Conservation (phyloP, 2,113 vertebrate species). For the Cebidichthys violaceus region DNA sequence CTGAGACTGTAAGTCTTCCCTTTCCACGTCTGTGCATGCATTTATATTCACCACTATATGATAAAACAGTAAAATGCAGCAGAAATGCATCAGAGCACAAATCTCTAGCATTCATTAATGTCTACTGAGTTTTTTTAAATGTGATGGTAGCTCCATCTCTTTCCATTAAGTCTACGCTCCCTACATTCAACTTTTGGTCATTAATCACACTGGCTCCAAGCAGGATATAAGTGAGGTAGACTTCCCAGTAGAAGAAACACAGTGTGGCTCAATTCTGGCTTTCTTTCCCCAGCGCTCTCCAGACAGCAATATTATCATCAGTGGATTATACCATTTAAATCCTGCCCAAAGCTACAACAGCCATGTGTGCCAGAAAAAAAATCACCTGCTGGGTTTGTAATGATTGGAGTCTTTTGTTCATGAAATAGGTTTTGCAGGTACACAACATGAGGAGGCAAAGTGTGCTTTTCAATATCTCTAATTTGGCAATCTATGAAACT, state of each 20-base stretch:
- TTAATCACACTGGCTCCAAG: conserved; percentile 39
- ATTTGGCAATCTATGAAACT: conserved; percentile 13
- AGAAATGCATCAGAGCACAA: conserved; percentile 11
- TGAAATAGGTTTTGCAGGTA: conserved; percentile 31
- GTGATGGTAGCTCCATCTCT: not conserved
- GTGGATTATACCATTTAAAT: conserved; percentile 37
- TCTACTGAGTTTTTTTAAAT: conserved; percentile 8
- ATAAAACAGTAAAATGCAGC: not conserved
- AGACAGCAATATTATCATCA: conserved; percentile 30
- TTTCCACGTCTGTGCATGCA: conserved; percentile 44
- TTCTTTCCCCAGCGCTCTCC: not conserved
- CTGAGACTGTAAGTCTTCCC: conserved; percentile 94
- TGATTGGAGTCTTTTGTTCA: conserved; percentile 15
- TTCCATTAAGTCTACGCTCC: conserved; percentile 14
- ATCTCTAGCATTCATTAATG: conserved; percentile 19
- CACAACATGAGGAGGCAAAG: conserved; percentile 5
- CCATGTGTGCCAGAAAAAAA: conserved; percentile 6
- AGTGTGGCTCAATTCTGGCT: conserved; percentile 21
- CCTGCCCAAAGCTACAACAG: conserved; percentile 3
- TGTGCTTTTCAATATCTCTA: not conserved
- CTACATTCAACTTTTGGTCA: conserved; percentile 14
- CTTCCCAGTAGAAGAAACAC: conserved; percentile 22
- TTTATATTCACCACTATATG: conserved; percentile 14
- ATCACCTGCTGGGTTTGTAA: conserved; percentile 37
- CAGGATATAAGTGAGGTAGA: conserved; percentile 31